These are phyloP conservation scores for Tautogolabrus adspersus DNA, from an alignment of 2,113 vertebrate species.

Conservation along the genomic window DNA sequence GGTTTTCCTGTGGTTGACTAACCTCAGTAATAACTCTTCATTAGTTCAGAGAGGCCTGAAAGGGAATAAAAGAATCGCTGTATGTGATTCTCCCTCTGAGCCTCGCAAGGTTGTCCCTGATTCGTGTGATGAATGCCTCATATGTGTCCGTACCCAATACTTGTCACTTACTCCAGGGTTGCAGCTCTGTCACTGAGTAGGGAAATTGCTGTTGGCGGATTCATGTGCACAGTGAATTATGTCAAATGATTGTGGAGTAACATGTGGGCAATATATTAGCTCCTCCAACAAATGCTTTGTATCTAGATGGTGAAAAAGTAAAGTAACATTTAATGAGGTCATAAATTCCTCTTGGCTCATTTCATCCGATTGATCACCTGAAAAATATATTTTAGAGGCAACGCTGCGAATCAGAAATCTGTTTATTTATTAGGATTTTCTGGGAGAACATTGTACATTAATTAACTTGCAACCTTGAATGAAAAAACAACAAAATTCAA, in stretches of 20 bases:
- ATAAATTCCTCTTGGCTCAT: too few species aligned
- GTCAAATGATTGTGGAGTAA: conserved; percentile 7
- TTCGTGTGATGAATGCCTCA: conserved; percentile 46
- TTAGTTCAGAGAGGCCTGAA: conserved; percentile 60
- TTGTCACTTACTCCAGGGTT: conserved; percentile 38
- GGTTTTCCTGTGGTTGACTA: conserved; percentile 61
- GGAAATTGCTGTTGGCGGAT: conserved; percentile 28
- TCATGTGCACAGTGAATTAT: conserved; percentile 4
- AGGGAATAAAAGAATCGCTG: conserved; percentile 56
- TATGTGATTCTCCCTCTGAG: conserved; percentile 45
- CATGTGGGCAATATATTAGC: background rate
- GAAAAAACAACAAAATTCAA: too few species aligned
- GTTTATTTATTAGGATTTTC: too few species aligned
- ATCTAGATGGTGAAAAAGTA: background rate
- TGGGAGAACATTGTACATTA: too few species aligned
- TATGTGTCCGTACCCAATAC: conserved; percentile 36
- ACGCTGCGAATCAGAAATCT: too few species aligned
- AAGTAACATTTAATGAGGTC: background rate
- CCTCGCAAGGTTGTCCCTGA: conserved; percentile 35
- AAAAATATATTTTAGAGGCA: too few species aligned
- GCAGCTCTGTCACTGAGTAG: conserved; percentile 39
- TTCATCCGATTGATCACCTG: too few species aligned
- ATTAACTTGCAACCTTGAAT: too few species aligned
- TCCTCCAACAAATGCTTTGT: background rate
- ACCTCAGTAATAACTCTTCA: conserved; percentile 72